phyloP scores from a whole-genome alignment of 2,797 vertebrate genomes.

The Vespertilio murinus region DNA sequence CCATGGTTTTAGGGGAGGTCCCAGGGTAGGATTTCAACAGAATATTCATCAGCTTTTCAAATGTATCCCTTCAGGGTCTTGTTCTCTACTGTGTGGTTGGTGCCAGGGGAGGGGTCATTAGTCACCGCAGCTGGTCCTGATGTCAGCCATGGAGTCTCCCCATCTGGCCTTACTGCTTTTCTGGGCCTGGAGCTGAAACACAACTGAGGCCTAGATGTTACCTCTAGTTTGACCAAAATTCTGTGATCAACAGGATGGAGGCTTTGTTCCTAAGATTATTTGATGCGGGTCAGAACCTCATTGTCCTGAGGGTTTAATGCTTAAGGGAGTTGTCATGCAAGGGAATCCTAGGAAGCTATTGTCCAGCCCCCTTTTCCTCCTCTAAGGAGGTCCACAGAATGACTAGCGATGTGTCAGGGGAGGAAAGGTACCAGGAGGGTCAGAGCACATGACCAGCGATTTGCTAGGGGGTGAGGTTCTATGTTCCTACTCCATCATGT shows the following conservation, averaged over 20 bases:
- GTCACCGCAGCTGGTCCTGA: neutral
- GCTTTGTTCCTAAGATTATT: neutral
- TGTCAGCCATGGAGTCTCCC: neutral
- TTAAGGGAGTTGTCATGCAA: neutral
- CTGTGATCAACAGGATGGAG: neutral
- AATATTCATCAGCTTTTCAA: neutral
- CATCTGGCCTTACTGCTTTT: neutral
- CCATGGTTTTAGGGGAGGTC: neutral
- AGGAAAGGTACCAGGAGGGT: neutral
- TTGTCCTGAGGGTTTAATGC: neutral
- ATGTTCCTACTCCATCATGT: neutral
- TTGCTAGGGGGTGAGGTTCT: neutral
- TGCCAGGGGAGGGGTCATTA: neutral
- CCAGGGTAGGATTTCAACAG: neutral
- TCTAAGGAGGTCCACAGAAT: neutral
- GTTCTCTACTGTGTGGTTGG: neutral
- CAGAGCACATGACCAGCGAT: too few species aligned
- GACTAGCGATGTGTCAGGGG: rapidly evolving
- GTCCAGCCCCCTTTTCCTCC: neutral
- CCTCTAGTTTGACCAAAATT: neutral
- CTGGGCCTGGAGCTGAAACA: neutral
- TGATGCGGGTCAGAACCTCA: neutral
- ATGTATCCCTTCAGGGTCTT: neutral
- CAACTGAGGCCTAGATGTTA: neutral
- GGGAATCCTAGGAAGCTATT: neutral